Evolutionary conservation across 2,113 vertebrate genomes (phyloP).

Genomic region (Triplophysa tibetana): DNA sequence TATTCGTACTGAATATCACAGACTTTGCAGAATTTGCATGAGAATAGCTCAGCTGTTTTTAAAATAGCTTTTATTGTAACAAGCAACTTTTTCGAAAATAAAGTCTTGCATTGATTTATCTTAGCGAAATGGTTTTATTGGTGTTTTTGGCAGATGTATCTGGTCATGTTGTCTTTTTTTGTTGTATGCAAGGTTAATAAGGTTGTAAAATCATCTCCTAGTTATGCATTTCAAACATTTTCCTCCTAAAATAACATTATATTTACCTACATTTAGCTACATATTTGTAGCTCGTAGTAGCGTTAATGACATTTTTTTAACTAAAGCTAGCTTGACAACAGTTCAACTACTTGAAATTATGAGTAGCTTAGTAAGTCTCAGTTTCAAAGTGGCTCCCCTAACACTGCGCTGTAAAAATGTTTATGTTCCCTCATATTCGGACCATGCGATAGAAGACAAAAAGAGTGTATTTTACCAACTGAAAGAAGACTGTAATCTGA

Average conservation of each 20-base stretch:
- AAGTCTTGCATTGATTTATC: too few species aligned
- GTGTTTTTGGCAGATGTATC: too few species aligned
- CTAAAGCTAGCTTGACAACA: background rate
- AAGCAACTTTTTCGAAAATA: background rate
- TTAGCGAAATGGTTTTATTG: too few species aligned
- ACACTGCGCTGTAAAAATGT: background rate
- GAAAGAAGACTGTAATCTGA: background rate
- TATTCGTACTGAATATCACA: too few species aligned
- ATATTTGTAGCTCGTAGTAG: background rate
- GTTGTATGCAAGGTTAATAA: too few species aligned
- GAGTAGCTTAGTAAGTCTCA: background rate
- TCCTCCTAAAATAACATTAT: too few species aligned
- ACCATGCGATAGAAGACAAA: background rate
- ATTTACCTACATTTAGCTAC: background rate
- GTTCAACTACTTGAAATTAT: background rate
- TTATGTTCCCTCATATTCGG: background rate
- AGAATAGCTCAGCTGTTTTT: background rate
- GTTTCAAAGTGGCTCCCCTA: background rate
- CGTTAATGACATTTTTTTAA: background rate
- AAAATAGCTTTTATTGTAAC: background rate
- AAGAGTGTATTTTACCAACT: background rate
- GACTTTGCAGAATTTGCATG: too few species aligned
- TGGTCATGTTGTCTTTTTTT: too few species aligned
- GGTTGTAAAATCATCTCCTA: too few species aligned
- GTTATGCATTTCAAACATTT: too few species aligned